These are phyloP conservation scores for Athene cunicularia DNA, from an alignment of 2,113 vertebrate species.

Conservation along the genomic window DNA sequence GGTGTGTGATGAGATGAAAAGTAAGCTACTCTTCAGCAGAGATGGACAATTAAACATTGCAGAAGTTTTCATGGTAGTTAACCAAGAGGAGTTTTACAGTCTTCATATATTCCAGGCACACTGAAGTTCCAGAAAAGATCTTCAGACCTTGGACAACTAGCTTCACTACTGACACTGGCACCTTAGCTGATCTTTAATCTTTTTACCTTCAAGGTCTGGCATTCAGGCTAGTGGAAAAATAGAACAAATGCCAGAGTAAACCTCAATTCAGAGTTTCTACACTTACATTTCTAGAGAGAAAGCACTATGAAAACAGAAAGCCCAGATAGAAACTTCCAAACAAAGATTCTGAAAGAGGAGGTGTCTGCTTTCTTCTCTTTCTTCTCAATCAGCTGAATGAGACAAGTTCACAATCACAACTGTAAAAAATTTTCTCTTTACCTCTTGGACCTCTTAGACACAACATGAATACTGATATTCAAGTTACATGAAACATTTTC, in stretches of 20 bases:
- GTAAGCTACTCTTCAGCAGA: neutral
- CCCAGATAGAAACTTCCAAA: neutral
- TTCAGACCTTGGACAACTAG: neutral
- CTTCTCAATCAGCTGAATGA: neutral
- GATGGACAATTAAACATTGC: neutral
- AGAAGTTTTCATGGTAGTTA: neutral
- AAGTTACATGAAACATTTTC: neutral
- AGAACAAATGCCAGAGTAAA: neutral
- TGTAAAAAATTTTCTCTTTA: neutral
- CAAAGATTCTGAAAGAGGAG: neutral
- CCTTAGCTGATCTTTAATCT: neutral
- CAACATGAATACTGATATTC: neutral
- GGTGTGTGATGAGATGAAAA: neutral
- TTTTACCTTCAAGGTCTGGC: neutral
- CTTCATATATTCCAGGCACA: neutral
- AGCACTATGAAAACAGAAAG: neutral
- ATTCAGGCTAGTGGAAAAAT: neutral
- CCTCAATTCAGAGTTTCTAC: neutral
- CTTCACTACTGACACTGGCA: neutral
- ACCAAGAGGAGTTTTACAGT: neutral
- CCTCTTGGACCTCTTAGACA: neutral
- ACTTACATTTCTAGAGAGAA: neutral
- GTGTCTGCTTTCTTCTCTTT: neutral
- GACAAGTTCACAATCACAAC: neutral
- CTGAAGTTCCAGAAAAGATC: neutral